Evolutionary conservation across 2,888 invertebrate species (phyloP).

Genomic region (Graphium colonna): DNA sequence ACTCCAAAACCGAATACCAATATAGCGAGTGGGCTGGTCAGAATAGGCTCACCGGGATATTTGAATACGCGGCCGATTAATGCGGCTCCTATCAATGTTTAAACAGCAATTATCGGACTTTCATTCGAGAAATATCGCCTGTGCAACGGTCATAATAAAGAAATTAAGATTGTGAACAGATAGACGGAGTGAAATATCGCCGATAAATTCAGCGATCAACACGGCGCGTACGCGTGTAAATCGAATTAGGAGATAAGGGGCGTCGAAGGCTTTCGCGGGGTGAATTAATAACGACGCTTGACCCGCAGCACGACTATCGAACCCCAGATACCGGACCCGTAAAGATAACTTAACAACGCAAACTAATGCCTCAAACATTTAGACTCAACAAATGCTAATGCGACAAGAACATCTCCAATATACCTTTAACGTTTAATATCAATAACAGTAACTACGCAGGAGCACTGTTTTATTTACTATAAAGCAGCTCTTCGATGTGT

Average conservation of each 20-base stretch:
- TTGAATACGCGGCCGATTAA: slow-evolving; percentile 28
- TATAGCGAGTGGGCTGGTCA: slow-evolving; percentile 23
- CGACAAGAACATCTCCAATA: slow-evolving; percentile 30
- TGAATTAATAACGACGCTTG: slow-evolving; percentile 55
- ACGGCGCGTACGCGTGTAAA: slow-evolving; percentile 58
- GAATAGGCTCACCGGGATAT: slow-evolving; percentile 19
- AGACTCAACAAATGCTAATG: slow-evolving; percentile 33
- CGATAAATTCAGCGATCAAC: slow-evolving; percentile 61
- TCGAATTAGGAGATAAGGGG: slow-evolving; percentile 71
- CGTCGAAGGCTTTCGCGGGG: slow-evolving; percentile 49
- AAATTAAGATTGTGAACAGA: slow-evolving; percentile 60
- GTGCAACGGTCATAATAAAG: slow-evolving; percentile 54
- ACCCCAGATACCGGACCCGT: slow-evolving; percentile 35
- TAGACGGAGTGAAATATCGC: slow-evolving; percentile 51
- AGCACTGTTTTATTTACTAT: slow-evolving; percentile 60
- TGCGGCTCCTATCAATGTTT: slow-evolving; percentile 29
- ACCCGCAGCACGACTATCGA: slow-evolving; percentile 42
- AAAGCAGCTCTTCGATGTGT: slow-evolving; percentile 52
- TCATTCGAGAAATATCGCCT: slow-evolving; percentile 34
- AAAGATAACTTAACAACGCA: slow-evolving; percentile 47
- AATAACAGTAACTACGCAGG: slow-evolving; percentile 30
- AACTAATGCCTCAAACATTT: slow-evolving; percentile 40
- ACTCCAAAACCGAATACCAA: slow-evolving; percentile 2
- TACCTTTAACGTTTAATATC: slow-evolving; percentile 27
- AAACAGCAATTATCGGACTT: slow-evolving; percentile 35